A percentile compares a stretch with the other conserved stretches of the same genome.
Evolutionary conservation across 2,113 vertebrate genomes (phyloP).

Genomic region (Garra rufa): DNA sequence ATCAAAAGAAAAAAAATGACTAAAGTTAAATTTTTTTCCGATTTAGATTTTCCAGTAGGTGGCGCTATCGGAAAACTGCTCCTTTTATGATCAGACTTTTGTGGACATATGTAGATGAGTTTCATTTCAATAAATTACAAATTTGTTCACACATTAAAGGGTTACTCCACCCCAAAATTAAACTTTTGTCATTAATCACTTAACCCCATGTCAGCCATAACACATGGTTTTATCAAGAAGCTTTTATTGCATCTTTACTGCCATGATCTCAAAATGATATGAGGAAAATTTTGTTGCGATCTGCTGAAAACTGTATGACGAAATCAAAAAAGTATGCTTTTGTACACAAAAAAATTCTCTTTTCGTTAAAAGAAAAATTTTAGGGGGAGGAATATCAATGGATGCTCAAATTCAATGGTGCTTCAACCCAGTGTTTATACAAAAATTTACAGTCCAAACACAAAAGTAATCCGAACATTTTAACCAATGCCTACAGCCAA

Average conservation of each 20-base stretch:
- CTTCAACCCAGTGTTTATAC: not conserved
- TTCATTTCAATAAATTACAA: not conserved
- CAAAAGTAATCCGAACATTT: not conserved
- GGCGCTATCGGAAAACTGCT: not conserved
- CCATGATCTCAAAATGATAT: not conserved
- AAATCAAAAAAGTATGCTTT: not conserved
- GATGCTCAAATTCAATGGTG: not conserved
- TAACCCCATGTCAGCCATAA: too few species aligned
- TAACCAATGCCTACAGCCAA: not conserved
- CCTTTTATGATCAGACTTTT: not conserved
- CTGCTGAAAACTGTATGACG: not conserved
- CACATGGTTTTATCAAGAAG: not conserved
- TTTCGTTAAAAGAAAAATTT: not conserved
- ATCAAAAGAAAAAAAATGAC: not conserved
- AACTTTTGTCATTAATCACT: too few species aligned
- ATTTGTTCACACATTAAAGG: not conserved
- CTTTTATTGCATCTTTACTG: too few species aligned
- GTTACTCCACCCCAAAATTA: too few species aligned
- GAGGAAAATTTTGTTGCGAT: not conserved
- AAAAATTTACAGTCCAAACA: not conserved
- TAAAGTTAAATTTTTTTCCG: not conserved
- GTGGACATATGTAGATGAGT: not conserved
- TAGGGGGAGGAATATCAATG: not conserved
- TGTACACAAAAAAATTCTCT: not conserved
- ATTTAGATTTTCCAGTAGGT: not conserved